A percentile compares a stretch with the other conserved stretches of the same genome.
Evolutionary conservation across 2,888 invertebrate species (phyloP).

Genomic region (Caenorhabditis sp.): DNA sequence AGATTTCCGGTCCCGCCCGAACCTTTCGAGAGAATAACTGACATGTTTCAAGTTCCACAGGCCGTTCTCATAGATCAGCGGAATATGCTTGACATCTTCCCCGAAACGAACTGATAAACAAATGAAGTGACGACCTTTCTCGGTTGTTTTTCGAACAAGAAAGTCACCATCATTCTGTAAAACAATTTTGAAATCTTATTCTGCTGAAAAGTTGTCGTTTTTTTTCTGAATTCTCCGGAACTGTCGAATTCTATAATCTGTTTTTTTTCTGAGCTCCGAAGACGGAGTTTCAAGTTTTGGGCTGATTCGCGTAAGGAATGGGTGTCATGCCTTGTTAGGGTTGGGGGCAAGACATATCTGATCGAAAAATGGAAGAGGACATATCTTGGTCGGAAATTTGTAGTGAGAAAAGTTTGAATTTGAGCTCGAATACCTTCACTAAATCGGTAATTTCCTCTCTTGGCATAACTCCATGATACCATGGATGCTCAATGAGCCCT

Average conservation of each 20-base stretch:
- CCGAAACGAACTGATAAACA: slow-evolving; percentile 9
- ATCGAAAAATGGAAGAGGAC: no score
- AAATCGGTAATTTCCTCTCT: slow-evolving; percentile 33
- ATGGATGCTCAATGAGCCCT: slow-evolving; percentile 17
- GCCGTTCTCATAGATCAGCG: slow-evolving; percentile 3
- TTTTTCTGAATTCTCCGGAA: no score
- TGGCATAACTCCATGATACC: slow-evolving; percentile 55
- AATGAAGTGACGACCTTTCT: background rate
- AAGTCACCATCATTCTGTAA: slow-evolving; percentile 5
- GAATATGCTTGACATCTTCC: background rate
- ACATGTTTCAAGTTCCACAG: background rate
- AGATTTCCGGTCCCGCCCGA: no score
- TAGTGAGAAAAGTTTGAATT: no score
- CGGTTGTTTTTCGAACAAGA: slow-evolving; percentile 8
- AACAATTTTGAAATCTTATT: background rate
- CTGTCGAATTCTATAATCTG: no score
- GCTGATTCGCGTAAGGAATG: no score
- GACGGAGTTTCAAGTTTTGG: no score
- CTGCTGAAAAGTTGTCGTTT: no score
- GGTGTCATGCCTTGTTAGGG: no score
- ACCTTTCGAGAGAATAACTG: background rate
- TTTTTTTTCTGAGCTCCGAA: no score
- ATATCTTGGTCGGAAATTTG: no score
- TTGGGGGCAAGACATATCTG: no score
- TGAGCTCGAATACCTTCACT: background rate